phyloP scores from a whole-genome alignment of 2,888 invertebrate species.

The Pseudococcus viburni region DNA sequence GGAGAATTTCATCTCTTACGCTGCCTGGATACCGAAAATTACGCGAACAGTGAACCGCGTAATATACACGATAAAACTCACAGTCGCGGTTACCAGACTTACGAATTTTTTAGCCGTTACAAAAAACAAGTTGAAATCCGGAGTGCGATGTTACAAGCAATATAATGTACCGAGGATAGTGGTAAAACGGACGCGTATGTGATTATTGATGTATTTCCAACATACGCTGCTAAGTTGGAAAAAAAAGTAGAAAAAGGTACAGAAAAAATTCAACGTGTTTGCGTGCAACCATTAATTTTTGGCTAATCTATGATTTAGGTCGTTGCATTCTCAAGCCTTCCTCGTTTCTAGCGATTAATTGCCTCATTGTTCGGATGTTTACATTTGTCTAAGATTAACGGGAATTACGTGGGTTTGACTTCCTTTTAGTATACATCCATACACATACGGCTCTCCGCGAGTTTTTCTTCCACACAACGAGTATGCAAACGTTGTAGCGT shows the following conservation, averaged over 20 bases:
- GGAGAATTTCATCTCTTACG: conserved; percentile 13
- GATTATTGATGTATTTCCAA: conserved; percentile 50
- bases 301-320: conserved; percentile 65
- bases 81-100: not conserved
- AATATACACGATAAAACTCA: not conserved
- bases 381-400: conserved; percentile 61
- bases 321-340: conserved; percentile 64
- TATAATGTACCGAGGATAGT: not conserved
- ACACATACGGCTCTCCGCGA: not conserved
- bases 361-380: conserved; percentile 63
- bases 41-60: conserved; percentile 32
- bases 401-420: conserved; percentile 52
- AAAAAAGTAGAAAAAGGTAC: not conserved
- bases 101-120: conserved; percentile 43
- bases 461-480: not conserved
- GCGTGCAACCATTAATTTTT: conserved; percentile 51
- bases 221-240: not conserved
- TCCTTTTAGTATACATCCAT: conserved; percentile 8
- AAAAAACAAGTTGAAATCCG: conserved; percentile 36
- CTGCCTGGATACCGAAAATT: conserved; percentile 26
- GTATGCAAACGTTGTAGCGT: conserved; percentile 2
- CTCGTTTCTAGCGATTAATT: conserved; percentile 63
- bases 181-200: conserved; percentile 51
- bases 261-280: conserved; percentile 31
- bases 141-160: not conserved